These are phyloP conservation scores for Brachyhypopomus gauderio DNA, from an alignment of 2,113 vertebrate species.

Conservation along the genomic window DNA sequence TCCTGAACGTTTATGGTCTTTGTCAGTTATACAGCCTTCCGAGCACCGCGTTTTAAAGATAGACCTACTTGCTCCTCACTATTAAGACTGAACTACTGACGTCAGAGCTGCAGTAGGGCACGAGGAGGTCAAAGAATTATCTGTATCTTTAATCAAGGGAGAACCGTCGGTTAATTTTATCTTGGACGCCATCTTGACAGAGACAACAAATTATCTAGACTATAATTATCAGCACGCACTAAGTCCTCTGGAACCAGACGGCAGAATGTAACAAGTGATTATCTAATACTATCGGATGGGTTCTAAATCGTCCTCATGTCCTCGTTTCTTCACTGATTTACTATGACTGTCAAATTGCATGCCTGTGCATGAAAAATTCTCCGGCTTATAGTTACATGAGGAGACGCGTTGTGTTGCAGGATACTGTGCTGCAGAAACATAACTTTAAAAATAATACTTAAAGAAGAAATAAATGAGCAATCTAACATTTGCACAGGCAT, in stretches of 20 bases:
- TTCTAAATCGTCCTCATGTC: slow-evolving; percentile 32
- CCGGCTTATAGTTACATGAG: neutral
- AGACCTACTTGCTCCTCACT: neutral
- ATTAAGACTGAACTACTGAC: slow-evolving; percentile 26
- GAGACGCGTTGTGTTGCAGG: too few relatives aligned
- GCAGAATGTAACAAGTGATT: slow-evolving; percentile 47
- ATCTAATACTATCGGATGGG: slow-evolving; percentile 38
- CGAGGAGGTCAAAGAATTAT: slow-evolving; percentile 61
- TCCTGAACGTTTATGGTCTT: slow-evolving; percentile 4
- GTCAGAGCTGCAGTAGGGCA: slow-evolving; percentile 54
- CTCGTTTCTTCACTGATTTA: slow-evolving; percentile 15
- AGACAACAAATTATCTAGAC: slow-evolving; percentile 63
- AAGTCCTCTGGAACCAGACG: slow-evolving; percentile 42
- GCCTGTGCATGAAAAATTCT: slow-evolving; percentile 7
- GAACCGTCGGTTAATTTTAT: slow-evolving; percentile 56
- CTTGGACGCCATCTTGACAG: slow-evolving; percentile 69
- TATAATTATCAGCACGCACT: slow-evolving; percentile 60
- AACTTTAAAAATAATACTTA: too few relatives aligned
- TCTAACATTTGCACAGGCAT: too few relatives aligned
- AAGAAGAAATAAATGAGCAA: too few relatives aligned
- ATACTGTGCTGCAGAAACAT: too few relatives aligned
- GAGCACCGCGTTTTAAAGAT: neutral
- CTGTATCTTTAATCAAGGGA: slow-evolving; percentile 57
- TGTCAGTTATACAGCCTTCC: neutral
- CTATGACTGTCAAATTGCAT: slow-evolving; percentile 20